Evolutionary conservation across 2,888 invertebrate species (phyloP), one percentile per base, ranked within the genome.

Genomic region (Drosophila gaucha): DNA sequence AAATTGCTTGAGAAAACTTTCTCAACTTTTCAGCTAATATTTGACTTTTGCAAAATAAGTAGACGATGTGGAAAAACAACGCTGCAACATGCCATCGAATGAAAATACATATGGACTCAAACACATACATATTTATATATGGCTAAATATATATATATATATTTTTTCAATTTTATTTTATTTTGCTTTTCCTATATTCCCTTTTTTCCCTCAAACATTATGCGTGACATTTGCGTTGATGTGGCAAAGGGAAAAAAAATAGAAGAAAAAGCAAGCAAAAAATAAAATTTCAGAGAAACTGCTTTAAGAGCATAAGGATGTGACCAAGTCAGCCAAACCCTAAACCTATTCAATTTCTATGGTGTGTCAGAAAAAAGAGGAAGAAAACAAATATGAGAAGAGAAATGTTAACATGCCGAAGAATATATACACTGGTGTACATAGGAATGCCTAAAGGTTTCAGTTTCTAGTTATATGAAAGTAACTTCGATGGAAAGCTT

Each of bases 21-120:
- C 78, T 77, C 85, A 89, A 89, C 88, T 89, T 89, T 89, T 89
- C 86, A 89, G 89, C 89, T 86, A 89, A 89, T 89, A 89, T 89
- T 89, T 89, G 89, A 86, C 80, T 89, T 88, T 80, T 78, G 73
- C 78, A 84, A 82, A 86, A 89, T 87, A 86, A 83, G 78, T 67
- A 88, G 84, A 69, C 76, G 80, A 83, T 83, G 77, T 82, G 79
- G 80, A 88, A 78, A 84, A 83, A 86, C 74, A 86, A 76, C 82
- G 76, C 65, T 65, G 63, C 67, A 73, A 55, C 75, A 80, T 75
- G 41, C 50, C 66, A 65, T 50, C 64, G 73, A 65, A 77, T 68
- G 46, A 36, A 54, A 49, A 67, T 31, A 49, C 36, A 75, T 49
- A 78, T 43, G 79, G 46, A 67, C 56, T 58, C 14, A 38, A 18